Base-by-base conservation (phyloP, 2,113 vertebrate species). In the Azemiops feae region DNA sequence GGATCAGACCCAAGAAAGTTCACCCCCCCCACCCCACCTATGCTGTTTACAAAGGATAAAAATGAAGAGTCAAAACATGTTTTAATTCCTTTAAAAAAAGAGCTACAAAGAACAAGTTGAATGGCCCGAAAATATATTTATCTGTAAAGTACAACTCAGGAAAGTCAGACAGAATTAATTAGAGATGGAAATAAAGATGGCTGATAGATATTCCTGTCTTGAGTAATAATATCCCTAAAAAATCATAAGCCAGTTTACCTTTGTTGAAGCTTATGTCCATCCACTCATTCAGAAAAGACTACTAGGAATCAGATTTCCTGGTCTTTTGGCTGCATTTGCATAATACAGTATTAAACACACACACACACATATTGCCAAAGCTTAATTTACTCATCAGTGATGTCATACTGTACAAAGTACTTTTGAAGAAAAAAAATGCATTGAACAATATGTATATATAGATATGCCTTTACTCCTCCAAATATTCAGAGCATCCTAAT, bases 361-460 rank as follows among this genome's bases (percentile, higher is more conserved):
- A 92, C 12, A 92, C 58, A 47, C 47, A 90, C 53, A 94, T 87
- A 52, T 22, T 93, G 74, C 57, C 92, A 85, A 93, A 92, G 74
- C 92, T 90, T 89, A 55, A 92, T 54, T 53, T 81, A 91, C 54
- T 64, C 10, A 92, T 92, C 93, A 87, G 53, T 55, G 10, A 92
- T 93, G 43, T 94, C 94, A 95, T 94, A 89, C 39, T 85, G 92
- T 91, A 94, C 92, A 93, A 89, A 93, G 55, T 87, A 85, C 94
- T 92, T 95, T 85, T 92, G 53, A 50, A 89, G 10, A 47, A 93
- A 47, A 94, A 69, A 52, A 92, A 47, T 94, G 90, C 96, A 95
- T 96, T 89, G 14, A 94, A 88, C 89, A 39, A 39, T 39, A 14
- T 55, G 5, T 20, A 16, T 20, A 55, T 20, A 55, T 5, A 55